A percentile compares a stretch with the other conserved stretches of the same genome.
phyloP scores from a whole-genome alignment of 2,113 vertebrate genomes.

The Asarcornis scutulata region DNA sequence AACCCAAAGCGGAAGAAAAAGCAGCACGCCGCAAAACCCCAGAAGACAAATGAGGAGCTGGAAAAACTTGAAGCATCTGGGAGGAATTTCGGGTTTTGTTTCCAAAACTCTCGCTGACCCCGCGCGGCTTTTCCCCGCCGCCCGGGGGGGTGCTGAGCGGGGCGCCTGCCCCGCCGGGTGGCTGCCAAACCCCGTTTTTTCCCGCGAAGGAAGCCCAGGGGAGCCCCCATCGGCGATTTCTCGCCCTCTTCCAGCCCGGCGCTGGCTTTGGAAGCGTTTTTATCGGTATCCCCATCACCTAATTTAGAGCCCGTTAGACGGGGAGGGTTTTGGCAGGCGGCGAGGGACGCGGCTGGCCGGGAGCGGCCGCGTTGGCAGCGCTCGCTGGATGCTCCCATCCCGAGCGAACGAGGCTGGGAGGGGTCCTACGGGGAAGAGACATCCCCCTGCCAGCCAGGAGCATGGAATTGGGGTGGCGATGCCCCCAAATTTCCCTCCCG shows the following conservation, averaged over 20 bases:
- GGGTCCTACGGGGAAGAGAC: background rate
- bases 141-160: background rate
- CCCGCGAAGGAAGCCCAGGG: background rate
- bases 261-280: background rate
- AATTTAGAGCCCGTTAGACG: background rate
- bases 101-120: background rate
- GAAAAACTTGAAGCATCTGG: constrained; percentile 7
- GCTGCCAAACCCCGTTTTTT: background rate
- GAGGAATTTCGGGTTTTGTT: background rate
- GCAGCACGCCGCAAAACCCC: background rate
- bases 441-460: background rate
- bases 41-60: constrained; percentile 9
- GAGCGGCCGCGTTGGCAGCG: background rate
- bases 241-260: background rate
- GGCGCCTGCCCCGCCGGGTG: accelerated
- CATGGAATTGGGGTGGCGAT: accelerated
- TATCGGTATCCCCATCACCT: background rate
- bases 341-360: background rate
- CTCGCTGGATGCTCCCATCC: background rate
- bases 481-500: background rate
- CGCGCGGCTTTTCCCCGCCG: background rate
- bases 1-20: constrained; percentile 13
- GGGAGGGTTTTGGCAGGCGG: background rate
- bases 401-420: background rate
- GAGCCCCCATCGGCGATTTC: background rate